Percentiles rank a stretch among this genome's conserved stretches.
Conservation (phyloP, 1,140 invertebrate genomes). For the Drosophila kurseongensis region DNA sequence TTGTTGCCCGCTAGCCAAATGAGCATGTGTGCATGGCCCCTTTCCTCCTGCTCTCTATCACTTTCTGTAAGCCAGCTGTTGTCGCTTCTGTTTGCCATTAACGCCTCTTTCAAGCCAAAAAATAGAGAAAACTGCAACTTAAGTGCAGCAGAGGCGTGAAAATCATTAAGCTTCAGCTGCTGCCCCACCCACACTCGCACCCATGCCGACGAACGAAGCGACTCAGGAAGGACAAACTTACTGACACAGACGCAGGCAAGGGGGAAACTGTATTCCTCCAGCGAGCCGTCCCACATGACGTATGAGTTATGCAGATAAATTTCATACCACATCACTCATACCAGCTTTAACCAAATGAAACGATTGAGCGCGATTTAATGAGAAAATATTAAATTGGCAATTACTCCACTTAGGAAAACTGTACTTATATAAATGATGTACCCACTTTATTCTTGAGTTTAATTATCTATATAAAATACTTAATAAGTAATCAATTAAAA, state of each 20-base stretch:
- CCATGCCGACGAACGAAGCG: conserved; percentile 12
- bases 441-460: too few relatives aligned
- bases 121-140: conserved; percentile 60
- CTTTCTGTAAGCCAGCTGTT: conserved; percentile 48
- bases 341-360: conserved; percentile 59
- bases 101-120: conserved; percentile 45
- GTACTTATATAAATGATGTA: too few relatives aligned
- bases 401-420: too few relatives aligned
- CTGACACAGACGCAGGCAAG: conserved; percentile 9
- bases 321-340: conserved; percentile 69
- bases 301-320: conserved; percentile 75
- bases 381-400: not conserved
- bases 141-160: conserved; percentile 71
- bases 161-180: conserved; percentile 77
- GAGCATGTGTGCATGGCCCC: conserved; percentile 47
- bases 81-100: conserved; percentile 74
- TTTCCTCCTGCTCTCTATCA: conserved; percentile 2
- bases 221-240: conserved; percentile 22
- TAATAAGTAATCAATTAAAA: too few relatives aligned
- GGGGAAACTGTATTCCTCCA: conserved; percentile 33
- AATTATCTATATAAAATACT: too few relatives aligned
- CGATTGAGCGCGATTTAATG: conserved; percentile 24
- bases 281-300: conserved; percentile 53
- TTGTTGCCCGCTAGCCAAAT: conserved; percentile 76
- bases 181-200: conserved; percentile 14